Evolutionary conservation across 2,113 vertebrate genomes (phyloP), one percentile per base, ranked within the genome.

Genomic region (Mixornis gularis): DNA sequence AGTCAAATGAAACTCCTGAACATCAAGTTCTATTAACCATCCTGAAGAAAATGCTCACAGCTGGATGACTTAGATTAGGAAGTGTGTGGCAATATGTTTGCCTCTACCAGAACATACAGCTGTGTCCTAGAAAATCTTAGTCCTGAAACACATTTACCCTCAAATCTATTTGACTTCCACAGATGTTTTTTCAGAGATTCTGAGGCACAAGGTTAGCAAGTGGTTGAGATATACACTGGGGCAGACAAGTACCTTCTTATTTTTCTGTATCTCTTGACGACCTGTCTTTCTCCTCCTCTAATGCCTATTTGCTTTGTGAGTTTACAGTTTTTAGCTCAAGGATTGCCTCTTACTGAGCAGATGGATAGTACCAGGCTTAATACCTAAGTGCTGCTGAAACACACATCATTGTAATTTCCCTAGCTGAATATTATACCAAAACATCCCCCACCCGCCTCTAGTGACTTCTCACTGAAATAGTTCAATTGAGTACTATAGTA

Each of bases 281-380:
- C 8, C 21, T n/a, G 29, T 19, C n/a, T 86, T 77, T 71, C 52
- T 85, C 49, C n/a, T 52, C 34, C 49, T 80, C 27, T 40, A 86
- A 36, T 0, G 1, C 7, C 32, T 53, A 4, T 63, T 48, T 78
- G 25, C 19, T 66, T 44, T 34, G 6, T 34, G 26, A 16, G 48
- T 74, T 70, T 58, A 63, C 25, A 81, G 20, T 9, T 83, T 73
- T 81, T 49, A 44, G 14, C 38, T 73, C 36, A 86, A 82, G 29
- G 60, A 60, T 29, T n/a, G 30, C 51, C 56, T 82, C 41, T 36
- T 65, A 70, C 30, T 30, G 22, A 72, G 70, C 30, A 79, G 49
- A 64, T 60, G 62, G 63, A 74, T 24, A 79, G 34, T 24, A 79
- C 49, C 26, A 49, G 52, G 43, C 44, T 84, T 86, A 84, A 90